phyloP scores from a whole-genome alignment of 1,140 invertebrate species.

The Hylaeus anthracinus region DNA sequence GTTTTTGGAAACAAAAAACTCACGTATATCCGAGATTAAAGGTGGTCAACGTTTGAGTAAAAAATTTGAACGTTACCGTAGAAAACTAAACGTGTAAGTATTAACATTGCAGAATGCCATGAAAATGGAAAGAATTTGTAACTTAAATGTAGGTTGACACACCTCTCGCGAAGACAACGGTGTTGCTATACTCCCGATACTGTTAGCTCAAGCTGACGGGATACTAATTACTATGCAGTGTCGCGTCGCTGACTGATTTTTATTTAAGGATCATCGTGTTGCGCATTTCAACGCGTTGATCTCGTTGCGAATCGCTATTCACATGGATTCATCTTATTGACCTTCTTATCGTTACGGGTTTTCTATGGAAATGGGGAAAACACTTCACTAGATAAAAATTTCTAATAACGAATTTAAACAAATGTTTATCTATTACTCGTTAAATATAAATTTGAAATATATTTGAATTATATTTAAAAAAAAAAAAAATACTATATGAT shows the following conservation, averaged over 20 bases:
- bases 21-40: no score
- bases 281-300: slow-evolving; percentile 36
- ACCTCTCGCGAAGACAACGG: slow-evolving; percentile 38
- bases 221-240: slow-evolving; percentile 53
- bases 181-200: slow-evolving; percentile 48
- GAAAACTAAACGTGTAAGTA: neutral
- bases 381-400: no score
- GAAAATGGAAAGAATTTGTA: slow-evolving; percentile 33
- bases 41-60: neutral
- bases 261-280: slow-evolving; percentile 36
- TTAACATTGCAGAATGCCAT: slow-evolving; percentile 13
- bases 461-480: no score
- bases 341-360: neutral
- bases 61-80: neutral
- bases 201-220: slow-evolving; percentile 38
- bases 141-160: slow-evolving; percentile 58
- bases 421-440: no score
- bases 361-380: neutral
- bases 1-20: no score
- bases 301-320: slow-evolving; percentile 14
- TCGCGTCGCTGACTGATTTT: slow-evolving; percentile 44
- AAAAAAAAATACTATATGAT: no score
- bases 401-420: no score
- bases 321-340: slow-evolving; percentile 16
- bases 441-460: no score